Conservation (phyloP, 2,113 vertebrate species). For the Ranitomeya variabilis region DNA sequence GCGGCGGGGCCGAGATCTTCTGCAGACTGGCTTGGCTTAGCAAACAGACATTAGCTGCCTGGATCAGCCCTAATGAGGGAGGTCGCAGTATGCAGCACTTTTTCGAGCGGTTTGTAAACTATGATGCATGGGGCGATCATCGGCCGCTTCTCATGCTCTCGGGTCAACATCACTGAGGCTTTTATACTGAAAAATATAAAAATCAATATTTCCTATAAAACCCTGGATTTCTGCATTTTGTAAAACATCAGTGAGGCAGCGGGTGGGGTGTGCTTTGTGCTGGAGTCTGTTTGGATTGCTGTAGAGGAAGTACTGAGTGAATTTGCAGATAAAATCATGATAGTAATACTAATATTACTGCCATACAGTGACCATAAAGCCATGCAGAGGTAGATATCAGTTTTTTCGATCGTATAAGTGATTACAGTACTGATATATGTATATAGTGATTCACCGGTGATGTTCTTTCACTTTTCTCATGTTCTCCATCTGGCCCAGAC, state of each 20-base stretch:
- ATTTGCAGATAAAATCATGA: not conserved
- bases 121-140: constrained; percentile 39
- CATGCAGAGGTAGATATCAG: too few species aligned
- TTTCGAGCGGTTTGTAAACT: not conserved
- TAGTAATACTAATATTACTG: too few species aligned
- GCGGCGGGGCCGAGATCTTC: not conserved
- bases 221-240: not conserved
- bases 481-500: too few species aligned
- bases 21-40: constrained; percentile 1
- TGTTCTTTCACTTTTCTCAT: too few species aligned
- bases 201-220: not conserved
- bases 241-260: not conserved
- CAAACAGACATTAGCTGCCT: constrained; percentile 25
- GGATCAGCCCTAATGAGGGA: constrained; percentile 31
- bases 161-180: not conserved
- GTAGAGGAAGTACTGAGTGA: not conserved
- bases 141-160: not conserved
- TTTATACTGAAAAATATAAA: not conserved
- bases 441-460: too few species aligned
- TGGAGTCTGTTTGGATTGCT: not conserved
- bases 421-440: too few species aligned
- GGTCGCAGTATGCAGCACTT: constrained; percentile 14
- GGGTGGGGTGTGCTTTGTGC: not conserved
- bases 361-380: too few species aligned
- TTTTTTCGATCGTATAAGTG: too few species aligned